Base-by-base conservation (phyloP, 2,888 invertebrate genomes). In the Trilocha varians region DNA sequence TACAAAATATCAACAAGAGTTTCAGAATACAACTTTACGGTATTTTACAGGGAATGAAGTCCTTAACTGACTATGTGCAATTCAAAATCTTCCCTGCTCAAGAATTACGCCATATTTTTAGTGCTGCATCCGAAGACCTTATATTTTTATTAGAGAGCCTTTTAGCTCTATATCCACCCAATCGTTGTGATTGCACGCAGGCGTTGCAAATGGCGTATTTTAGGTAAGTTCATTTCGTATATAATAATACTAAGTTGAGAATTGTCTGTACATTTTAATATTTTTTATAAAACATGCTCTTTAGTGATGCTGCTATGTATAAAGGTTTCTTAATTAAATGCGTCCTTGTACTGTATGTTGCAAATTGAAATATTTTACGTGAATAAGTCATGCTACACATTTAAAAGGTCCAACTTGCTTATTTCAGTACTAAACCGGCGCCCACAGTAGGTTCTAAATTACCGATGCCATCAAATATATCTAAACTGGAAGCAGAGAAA, bases 91-190 rank as follows among this genome's bases (percentile, higher is more conserved):
- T 93, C 56, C 91, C 93, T 0, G 90, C 94, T 0, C 95, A 94
- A 34, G 95, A 95, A 3, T 75, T 99, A 38, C 91, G 93, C 47
- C 92, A 95, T 59, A 97, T 99, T 62, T 99, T 99, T 74, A 96
- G 96, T 36, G 99, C 99, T 1, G 98, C 98, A 2, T 89, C 92
- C 0, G 95, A 97, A 70, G 99, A 99, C 85, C 86, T 98, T 32
- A 78, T 99, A 17, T 90, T 92, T 48, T 82, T 99, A 40, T 84
- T 99, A 44, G 91, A 91, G 34, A 89, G 88, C 41, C 77, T 98
- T 42, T 84, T 99, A 9, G 88, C 91, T 9, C 83, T 98, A 47
- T 93, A 96, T 84, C 99, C 99, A 0, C 80, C 92, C 4, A 90
- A 90, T 50, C 87, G 99, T 41, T 92, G 93, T 57, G 91, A 91